Percentiles rank a stretch among this genome's conserved stretches.
Evolutionary conservation across 2,888 invertebrate species (phyloP).

Genomic region (Drosophila kanekoi): DNA sequence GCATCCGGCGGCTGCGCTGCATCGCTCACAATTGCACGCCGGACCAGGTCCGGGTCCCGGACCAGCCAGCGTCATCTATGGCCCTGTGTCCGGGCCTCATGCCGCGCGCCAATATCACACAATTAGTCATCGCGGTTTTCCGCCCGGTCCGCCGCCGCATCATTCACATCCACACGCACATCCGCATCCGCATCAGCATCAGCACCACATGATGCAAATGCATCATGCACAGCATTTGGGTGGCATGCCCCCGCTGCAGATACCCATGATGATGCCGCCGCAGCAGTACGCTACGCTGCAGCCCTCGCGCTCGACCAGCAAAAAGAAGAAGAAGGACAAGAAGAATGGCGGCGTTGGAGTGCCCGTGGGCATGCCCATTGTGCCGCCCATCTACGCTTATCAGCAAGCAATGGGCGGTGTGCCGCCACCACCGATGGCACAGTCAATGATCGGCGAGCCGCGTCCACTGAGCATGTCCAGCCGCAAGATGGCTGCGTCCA

Average conservation of each 20-base stretch:
- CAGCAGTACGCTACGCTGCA: conserved; percentile 89
- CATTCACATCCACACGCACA: conserved; percentile 70
- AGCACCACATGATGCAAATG: conserved; percentile 63
- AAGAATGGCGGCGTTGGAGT: conserved; percentile 81
- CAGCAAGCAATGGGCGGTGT: conserved; percentile 78
- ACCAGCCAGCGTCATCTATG: conserved; percentile 85
- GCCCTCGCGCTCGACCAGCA: conserved; percentile 87
- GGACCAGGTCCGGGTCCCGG: conserved; percentile 58
- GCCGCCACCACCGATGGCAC: conserved; percentile 84
- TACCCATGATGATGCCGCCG: conserved; percentile 86
- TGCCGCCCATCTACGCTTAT: conserved; percentile 86
- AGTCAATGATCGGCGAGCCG: conserved; percentile 87
- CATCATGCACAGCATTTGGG: conserved; percentile 69
- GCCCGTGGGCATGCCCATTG: conserved; percentile 85
- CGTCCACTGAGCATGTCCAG: conserved; percentile 86
- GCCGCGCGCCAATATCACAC: conserved; percentile 86
- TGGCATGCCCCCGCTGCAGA: conserved; percentile 84
- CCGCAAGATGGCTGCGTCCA: conserved; percentile 89
- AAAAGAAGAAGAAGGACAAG: conserved; percentile 85
- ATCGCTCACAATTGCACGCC: conserved; percentile 70
- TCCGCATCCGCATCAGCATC: conserved; percentile 75
- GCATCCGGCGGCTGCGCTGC: conserved; percentile 82
- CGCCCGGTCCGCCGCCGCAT: conserved; percentile 77
- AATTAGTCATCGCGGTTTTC: conserved; percentile 85
- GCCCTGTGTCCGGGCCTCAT: conserved; percentile 83